Percentiles rank a stretch among this genome's conserved stretches.
These are phyloP conservation scores for Caenorhabditis uteleia DNA, from an alignment of 2,888 invertebrate genomes.

Conservation along the genomic window DNA sequence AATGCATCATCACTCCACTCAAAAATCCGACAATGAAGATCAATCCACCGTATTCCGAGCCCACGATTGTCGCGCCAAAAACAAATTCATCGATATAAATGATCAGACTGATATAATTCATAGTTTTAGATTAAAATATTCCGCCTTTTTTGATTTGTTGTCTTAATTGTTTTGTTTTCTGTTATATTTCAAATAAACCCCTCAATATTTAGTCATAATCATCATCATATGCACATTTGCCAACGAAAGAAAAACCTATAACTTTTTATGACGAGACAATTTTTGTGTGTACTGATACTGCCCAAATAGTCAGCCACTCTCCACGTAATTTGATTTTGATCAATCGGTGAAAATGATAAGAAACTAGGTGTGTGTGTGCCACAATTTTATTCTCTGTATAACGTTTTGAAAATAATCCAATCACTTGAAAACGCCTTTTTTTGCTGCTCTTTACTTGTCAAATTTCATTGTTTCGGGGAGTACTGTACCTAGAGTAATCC, in stretches of 20 bases:
- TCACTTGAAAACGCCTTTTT: no score
- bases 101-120: constrained; percentile 12
- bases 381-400: no score
- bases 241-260: not conserved
- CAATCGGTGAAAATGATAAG: no score
- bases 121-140: constrained; percentile 13
- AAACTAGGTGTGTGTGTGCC: no score
- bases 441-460: no score
- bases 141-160: constrained; percentile 9
- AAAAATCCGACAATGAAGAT: constrained; percentile 8
- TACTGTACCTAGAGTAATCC: no score
- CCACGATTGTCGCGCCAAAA: constrained; percentile 32
- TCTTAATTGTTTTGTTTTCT: constrained; percentile 4
- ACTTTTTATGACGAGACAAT: constrained; percentile 8
- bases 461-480: no score
- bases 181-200: not conserved
- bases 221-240: not conserved
- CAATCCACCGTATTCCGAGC: constrained; percentile 19
- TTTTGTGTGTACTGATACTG: no score
- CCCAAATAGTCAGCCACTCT: no score
- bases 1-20: constrained; percentile 3
- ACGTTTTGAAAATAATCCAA: no score
- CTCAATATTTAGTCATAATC: no score
- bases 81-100: constrained; percentile 10
- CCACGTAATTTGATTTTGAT: no score